Evolutionary conservation across 1,140 invertebrate genomes (phyloP), one percentile per base, ranked within the genome.

Genomic region (Lanistes nyassanus): DNA sequence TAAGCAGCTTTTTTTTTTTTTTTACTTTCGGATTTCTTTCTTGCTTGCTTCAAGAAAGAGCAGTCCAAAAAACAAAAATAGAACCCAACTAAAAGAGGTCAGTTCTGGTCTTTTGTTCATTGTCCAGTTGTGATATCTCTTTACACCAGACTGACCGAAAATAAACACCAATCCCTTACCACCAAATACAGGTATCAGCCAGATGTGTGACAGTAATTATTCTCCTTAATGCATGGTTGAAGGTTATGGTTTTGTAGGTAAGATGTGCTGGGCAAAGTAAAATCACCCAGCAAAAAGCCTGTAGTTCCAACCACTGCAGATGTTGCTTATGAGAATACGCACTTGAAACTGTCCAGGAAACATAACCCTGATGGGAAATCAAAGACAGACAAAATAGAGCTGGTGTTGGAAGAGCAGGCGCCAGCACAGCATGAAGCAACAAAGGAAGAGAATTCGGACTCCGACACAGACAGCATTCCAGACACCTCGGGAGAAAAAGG

Each of bases 401-500:
- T 84, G 19, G 80, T 84, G 23, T 70, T 76, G 1, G 81, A 84
- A 68, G 83, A 83, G 51, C 71, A 77, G 31, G 47, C 71, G 19
- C 75, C 80, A 51, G 82, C 71, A 16, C 51, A 53, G 37, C 76
- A 81, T 36, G 67, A 78, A 39, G 68, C 79, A 23, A 64, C 72
- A 67, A 71, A 80, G 53, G 80, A 83, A 3, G 58, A 75, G 2
- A 74, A 69, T 19, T 74, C 53, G 0, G 77, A 78, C 1, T 79
- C 79, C 42, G 83, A 84, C 70, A 78, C 78, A 13, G 86, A 85
- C n/a, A 83, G 82, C 78, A 79, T 86, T 66, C 86, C 85, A 34
- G 87, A 88, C 79, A 67, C 88, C 3, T 84, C 86, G n/a, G 65
- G 69, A 53, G 85, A 88, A 66, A 86, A 82, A 55, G 88, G 88